Conservation (phyloP, 2,888 invertebrate species). For the Archips crataeganus region DNA sequence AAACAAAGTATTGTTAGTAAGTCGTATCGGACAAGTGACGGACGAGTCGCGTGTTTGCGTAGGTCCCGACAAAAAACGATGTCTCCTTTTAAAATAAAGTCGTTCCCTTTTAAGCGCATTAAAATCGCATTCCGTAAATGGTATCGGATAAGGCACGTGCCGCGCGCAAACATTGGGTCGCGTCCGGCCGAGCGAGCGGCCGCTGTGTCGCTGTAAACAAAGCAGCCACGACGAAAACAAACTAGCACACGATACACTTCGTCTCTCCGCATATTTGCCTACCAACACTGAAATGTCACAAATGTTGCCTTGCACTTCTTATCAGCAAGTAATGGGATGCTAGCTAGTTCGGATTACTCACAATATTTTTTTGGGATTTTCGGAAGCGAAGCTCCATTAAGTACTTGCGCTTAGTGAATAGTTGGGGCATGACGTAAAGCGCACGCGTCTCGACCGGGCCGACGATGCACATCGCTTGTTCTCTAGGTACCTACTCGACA, state of each 20-base stretch:
- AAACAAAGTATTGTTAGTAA: constrained; percentile 30
- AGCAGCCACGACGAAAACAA: constrained; percentile 41
- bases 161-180: constrained; percentile 50
- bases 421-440: constrained; percentile 44
- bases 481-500: constrained; percentile 6
- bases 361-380: constrained; percentile 36
- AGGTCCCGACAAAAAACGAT: constrained; percentile 64
- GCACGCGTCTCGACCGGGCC: constrained; percentile 25
- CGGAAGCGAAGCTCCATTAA: constrained; percentile 24
- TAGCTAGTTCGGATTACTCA: constrained; percentile 35
- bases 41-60: constrained; percentile 52
- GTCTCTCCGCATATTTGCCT: constrained; percentile 41
- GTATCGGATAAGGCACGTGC: constrained; percentile 80
- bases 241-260: constrained; percentile 39
- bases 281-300: constrained; percentile 39
- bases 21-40: constrained; percentile 44
- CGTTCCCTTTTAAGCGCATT: constrained; percentile 74
- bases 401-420: constrained; percentile 27
- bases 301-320: constrained; percentile 38
- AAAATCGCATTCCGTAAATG: constrained; percentile 80
- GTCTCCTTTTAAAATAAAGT: constrained; percentile 66
- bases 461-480: constrained; percentile 18
- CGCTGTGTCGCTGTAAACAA: constrained; percentile 32
- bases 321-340: constrained; percentile 25
- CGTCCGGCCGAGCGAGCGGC: constrained; percentile 34